Base-by-base conservation (phyloP, 2,113 vertebrate species). In the Lamprologus callipterus region DNA sequence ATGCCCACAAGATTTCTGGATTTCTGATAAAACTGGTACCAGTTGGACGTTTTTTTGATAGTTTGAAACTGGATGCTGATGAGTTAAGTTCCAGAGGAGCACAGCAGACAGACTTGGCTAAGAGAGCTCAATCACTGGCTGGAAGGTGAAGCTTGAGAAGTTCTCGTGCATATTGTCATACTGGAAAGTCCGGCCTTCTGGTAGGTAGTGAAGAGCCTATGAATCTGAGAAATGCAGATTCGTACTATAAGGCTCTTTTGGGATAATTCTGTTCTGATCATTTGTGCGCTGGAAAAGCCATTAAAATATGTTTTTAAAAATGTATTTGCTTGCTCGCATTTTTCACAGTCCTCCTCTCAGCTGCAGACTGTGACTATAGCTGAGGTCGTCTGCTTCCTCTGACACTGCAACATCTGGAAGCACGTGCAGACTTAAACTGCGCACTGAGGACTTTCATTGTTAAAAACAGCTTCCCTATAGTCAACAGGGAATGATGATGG, bases 331-430 rank as follows among this genome's bases (percentile, higher is more conserved):
- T 54, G 5, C 5, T 45, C 84, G 3, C 47, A 93, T 49, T 88
- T 78, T 88, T 53, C 13, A 98, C 97, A 90, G 93, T 96, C 0
- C 93, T 95, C 97, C 0, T 98, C 97, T 73, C 97, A 97, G 93
- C 95, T 98, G 70, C 97, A 97, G 88, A 94, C 96, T 11, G 90
- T 97, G 92, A 96, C 96, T 54, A 33, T 96, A 85, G 98, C 98
- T 89, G 97, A 98, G 89, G 97, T 98, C 0, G 97, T 97, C 92
- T 99, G 98, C 94, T 98, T 98, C 89, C 97, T 99, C 19, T 98
- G 97, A 86, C 97, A 98, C 89, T 97, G 97, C 80, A 97, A 97
- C 86, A 96, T 98, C 91, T 98, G 98, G 98, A 97, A 97, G 88
- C 93, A 94, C 89, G 94, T 93, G 78, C 6, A 19, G 8, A 33